Conservation (phyloP, 2,888 invertebrate species). For the Nomada hirtipes region DNA sequence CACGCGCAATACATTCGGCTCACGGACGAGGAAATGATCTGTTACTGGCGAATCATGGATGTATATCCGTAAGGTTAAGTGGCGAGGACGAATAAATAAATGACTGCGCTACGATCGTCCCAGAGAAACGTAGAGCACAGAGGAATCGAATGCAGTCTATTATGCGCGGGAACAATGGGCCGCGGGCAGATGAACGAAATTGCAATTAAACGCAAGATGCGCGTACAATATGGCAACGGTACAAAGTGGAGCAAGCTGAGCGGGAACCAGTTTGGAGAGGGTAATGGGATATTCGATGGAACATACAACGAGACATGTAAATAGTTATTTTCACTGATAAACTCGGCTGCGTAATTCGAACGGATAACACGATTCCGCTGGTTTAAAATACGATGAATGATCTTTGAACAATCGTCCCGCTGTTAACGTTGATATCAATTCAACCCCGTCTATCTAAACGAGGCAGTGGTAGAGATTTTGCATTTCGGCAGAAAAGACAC, state of each 20-base stretch:
- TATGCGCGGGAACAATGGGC: slow-evolving; percentile 20
- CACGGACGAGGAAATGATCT: slow-evolving; percentile 40
- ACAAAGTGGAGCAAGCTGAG: slow-evolving; percentile 26
- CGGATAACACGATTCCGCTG: background rate
- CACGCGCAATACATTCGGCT: slow-evolving; percentile 28
- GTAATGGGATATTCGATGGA: slow-evolving; percentile 37
- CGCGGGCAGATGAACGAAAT: slow-evolving; percentile 26
- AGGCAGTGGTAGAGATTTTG: too few relatives aligned
- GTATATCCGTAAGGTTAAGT: slow-evolving; percentile 52
- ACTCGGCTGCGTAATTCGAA: slow-evolving; percentile 3
- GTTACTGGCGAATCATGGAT: slow-evolving; percentile 40
- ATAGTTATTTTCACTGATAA: slow-evolving; percentile 45
- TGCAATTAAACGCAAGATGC: slow-evolving; percentile 48
- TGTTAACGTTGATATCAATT: too few relatives aligned
- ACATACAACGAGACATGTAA: slow-evolving; percentile 36
- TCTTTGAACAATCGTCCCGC: background rate
- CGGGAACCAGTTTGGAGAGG: background rate
- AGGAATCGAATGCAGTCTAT: slow-evolving; percentile 25
- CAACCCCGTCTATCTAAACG: too few relatives aligned
- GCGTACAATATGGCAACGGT: slow-evolving; percentile 28
- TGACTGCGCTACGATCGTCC: slow-evolving; percentile 7
- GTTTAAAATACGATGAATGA: background rate
- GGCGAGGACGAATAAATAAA: slow-evolving; percentile 55
- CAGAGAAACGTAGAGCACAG: background rate
- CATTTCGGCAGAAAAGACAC: too few relatives aligned